A percentile compares a stretch with the other conserved stretches of the same genome.
Conservation (phyloP, 2,797 vertebrate genomes). For the Pseudotriccus pelzelni region DNA sequence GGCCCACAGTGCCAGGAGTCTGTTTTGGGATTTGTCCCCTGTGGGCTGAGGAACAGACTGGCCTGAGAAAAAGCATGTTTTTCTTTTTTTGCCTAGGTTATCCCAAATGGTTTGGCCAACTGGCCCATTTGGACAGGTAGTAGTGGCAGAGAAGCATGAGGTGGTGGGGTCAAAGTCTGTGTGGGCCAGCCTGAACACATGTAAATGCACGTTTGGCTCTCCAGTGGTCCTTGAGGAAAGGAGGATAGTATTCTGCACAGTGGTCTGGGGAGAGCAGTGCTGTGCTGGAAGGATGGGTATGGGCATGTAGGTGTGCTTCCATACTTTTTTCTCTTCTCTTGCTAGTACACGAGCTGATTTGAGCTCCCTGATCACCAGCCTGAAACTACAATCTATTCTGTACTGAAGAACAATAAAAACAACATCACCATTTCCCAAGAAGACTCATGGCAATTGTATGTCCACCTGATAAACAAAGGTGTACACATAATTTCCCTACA, state of each 20-base stretch:
- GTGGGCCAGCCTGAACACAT: neutral
- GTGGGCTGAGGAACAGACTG: neutral
- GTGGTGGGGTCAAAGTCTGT: accelerated
- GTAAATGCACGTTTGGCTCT: neutral
- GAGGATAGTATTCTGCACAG: neutral
- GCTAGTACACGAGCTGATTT: neutral
- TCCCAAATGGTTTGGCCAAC: neutral
- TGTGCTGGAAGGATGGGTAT: neutral
- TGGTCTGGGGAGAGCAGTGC: neutral
- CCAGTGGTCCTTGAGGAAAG: neutral
- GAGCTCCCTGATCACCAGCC: neutral
- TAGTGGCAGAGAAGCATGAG: neutral
- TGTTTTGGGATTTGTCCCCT: neutral
- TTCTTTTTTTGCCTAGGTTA: neutral
- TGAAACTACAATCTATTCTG: neutral
- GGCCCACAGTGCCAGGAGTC: accelerated
- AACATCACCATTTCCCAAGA: neutral
- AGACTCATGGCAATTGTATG: neutral
- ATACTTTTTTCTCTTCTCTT: neutral
- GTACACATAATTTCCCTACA: neutral
- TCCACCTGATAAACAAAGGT: neutral
- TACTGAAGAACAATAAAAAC: neutral
- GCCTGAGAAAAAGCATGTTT: neutral
- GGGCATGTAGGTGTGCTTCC: neutral
- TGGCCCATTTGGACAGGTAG: neutral